A percentile compares a stretch with the other conserved stretches of the same genome.
phyloP scores from a whole-genome alignment of 1,140 invertebrate genomes.

The Vanessa tameamea region DNA sequence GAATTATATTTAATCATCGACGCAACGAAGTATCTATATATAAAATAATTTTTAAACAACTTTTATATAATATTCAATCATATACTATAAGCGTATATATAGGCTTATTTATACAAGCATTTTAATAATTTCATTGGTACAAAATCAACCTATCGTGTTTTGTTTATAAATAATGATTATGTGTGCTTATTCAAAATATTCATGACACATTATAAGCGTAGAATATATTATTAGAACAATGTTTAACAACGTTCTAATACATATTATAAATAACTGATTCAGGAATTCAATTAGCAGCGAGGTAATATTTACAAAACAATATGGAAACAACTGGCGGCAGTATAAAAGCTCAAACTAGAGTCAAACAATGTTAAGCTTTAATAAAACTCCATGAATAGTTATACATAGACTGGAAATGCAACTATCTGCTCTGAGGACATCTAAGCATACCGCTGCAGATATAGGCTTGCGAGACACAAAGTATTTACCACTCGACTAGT shows the following conservation, averaged over 20 bases:
- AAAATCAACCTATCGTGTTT: neutral
- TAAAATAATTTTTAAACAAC: too few species aligned
- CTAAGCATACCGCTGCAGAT: conserved; percentile 73
- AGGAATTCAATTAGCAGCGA: conserved; percentile 48
- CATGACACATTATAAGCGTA: conserved; percentile 37
- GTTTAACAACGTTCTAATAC: conserved; percentile 39
- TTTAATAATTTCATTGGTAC: too few species aligned
- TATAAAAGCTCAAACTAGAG: conserved; percentile 58
- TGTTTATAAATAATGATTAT: conserved; percentile 24
- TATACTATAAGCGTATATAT: too few species aligned
- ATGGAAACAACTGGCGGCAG: conserved; percentile 51
- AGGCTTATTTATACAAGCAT: too few species aligned
- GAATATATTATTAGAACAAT: conserved; percentile 39
- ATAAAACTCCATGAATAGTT: conserved; percentile 74
- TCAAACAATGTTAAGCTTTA: conserved; percentile 73
- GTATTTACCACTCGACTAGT: conserved; percentile 63
- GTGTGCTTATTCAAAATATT: conserved; percentile 37
- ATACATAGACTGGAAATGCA: conserved; percentile 75
- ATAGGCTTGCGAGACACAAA: conserved; percentile 75
- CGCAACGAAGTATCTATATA: too few species aligned
- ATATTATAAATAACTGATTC: conserved; percentile 43
- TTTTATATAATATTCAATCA: too few species aligned
- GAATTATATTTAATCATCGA: too few species aligned
- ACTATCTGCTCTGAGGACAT: conserved; percentile 74
- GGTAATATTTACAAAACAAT: conserved; percentile 58